Evolutionary conservation across 2,797 vertebrate species (phyloP).

Genomic region (Pteronotus mesoamericanus): DNA sequence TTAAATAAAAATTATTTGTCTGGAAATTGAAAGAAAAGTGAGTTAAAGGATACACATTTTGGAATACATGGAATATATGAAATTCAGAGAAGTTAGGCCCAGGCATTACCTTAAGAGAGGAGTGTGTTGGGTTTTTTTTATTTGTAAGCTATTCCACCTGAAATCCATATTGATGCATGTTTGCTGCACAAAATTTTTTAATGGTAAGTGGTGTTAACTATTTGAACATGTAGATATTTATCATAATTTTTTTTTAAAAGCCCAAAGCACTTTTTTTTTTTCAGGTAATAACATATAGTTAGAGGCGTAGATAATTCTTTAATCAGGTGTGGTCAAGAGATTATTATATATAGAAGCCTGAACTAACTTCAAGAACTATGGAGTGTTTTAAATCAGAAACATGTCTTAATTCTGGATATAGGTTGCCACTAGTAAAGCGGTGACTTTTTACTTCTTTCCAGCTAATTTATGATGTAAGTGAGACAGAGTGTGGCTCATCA

Average conservation of each 20-base stretch:
- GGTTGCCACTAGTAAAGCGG: neutral
- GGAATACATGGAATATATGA: neutral
- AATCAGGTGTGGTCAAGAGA: neutral
- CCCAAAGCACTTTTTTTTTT: neutral
- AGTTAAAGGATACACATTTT: neutral
- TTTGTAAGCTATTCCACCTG: neutral
- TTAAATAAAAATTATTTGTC: conserved; percentile 11
- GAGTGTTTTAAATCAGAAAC: neutral
- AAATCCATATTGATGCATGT: neutral
- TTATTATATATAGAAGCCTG: neutral
- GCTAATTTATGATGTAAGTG: neutral
- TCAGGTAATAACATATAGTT: neutral
- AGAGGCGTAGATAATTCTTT: neutral
- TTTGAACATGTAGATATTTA: neutral
- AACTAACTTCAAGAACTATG: neutral
- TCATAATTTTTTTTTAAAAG: neutral
- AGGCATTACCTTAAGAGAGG: neutral
- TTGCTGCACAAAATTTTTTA: neutral
- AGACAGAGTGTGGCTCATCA: neutral
- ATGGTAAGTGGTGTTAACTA: neutral
- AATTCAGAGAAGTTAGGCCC: neutral
- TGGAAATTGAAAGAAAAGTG: conserved; percentile 35
- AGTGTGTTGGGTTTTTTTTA: neutral
- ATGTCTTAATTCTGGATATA: neutral
- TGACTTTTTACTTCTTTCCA: neutral